These are phyloP conservation scores for Microcebus murinus DNA, from an alignment of 2,113 vertebrate species.

Conservation along the genomic window DNA sequence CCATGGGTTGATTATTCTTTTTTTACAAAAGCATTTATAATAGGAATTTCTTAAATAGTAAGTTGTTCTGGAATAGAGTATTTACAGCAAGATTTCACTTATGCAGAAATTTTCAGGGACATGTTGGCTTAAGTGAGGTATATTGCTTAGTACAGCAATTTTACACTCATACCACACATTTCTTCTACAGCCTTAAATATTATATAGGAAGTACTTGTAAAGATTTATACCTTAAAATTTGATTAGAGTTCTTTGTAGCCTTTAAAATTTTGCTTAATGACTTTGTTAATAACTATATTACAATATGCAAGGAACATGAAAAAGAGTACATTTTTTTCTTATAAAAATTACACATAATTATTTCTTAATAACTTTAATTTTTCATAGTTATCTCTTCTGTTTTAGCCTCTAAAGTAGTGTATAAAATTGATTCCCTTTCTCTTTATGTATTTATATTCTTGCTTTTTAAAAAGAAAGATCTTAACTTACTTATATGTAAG, in stretches of 20 bases:
- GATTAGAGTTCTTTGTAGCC: conserved; percentile 31
- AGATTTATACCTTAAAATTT: conserved; percentile 42
- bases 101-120: background rate
- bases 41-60: background rate
- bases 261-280: conserved; percentile 56
- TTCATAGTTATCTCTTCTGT: background rate
- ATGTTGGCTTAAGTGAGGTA: background rate
- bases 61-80: background rate
- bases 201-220: background rate
- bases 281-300: conserved; percentile 49
- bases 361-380: conserved; percentile 46
- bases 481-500: conserved; percentile 48
- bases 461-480: background rate
- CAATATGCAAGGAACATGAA: conserved; percentile 3
- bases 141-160: background rate
- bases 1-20: conserved; percentile 34
- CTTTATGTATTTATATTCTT: background rate
- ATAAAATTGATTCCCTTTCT: conserved; percentile 12
- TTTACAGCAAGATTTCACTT: conserved; percentile 13
- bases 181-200: background rate
- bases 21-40: conserved; percentile 13
- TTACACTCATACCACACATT: background rate
- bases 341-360: conserved; percentile 54
- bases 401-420: background rate
- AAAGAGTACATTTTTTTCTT: conserved; percentile 14